These are phyloP conservation scores for Gandaritis pyraliata DNA, from an alignment of 2,888 invertebrate genomes.

Conservation along the genomic window DNA sequence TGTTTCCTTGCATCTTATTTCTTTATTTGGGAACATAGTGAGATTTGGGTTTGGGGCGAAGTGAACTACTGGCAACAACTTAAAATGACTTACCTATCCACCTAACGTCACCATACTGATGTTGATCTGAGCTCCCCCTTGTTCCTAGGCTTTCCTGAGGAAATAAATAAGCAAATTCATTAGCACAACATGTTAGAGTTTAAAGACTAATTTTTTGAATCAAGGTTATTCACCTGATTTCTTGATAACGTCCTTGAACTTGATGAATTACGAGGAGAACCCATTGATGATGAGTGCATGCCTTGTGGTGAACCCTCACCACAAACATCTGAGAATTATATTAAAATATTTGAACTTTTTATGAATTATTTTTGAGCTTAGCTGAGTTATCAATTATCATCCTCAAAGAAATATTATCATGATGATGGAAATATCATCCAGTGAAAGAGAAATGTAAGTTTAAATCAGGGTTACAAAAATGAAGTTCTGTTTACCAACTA, in stretches of 20 bases:
- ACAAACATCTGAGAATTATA: conserved; percentile 36
- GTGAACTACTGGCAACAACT: no score
- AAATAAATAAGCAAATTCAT: background rate
- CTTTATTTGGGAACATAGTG: no score
- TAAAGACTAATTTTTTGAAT: background rate
- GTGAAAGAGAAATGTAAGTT: no score
- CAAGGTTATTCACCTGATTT: conserved; percentile 33
- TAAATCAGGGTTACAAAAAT: background rate
- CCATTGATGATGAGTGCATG: conserved; percentile 36
- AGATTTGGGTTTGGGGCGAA: no score
- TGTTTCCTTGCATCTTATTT: no score
- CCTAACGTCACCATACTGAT: conserved; percentile 34
- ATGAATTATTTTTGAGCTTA: no score
- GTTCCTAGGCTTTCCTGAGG: conserved; percentile 31
- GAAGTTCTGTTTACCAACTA: conserved; percentile 63
- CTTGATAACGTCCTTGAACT: conserved; percentile 30
- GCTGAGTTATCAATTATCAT: no score
- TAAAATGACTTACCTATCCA: conserved; percentile 32
- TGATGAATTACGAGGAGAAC: conserved; percentile 35
- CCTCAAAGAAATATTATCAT: no score
- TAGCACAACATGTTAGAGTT: no score
- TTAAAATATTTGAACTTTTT: background rate
- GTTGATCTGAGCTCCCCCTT: conserved; percentile 32
- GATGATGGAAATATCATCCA: no score
- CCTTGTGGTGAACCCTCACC: conserved; percentile 38